Conservation (phyloP, 2,113 vertebrate genomes). For the Neomonachus schauinslandi region DNA sequence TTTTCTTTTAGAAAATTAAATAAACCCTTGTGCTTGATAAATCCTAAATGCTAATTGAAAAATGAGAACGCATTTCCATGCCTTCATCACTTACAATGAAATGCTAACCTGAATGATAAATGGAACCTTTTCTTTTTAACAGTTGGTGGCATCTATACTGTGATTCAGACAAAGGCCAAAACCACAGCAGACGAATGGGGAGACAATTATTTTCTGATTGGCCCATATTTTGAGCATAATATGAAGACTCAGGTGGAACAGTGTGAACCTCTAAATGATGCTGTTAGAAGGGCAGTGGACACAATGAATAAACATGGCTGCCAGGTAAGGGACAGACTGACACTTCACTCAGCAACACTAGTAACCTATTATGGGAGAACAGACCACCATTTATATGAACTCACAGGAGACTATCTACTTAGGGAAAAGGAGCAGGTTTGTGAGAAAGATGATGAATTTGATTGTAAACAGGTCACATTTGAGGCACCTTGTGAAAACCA, state of each 20-base stretch:
- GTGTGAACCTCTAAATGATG: constrained; percentile 89
- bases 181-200: constrained; percentile 97
- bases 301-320: constrained; percentile 91
- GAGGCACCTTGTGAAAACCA: background rate
- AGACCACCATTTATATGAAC: background rate
- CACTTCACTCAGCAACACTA: constrained; percentile 44
- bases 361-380: background rate
- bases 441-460: background rate
- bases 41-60: background rate
- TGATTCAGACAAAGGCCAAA: constrained; percentile 98
- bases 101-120: background rate
- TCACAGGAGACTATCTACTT: background rate
- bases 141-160: constrained; percentile 99
- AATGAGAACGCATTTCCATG: background rate
- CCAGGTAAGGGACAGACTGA: constrained; percentile 88
- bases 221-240: constrained; percentile 96
- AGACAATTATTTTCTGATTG: constrained; percentile 96
- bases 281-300: constrained; percentile 92
- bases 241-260: constrained; percentile 96
- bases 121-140: constrained; percentile 63
- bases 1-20: background rate
- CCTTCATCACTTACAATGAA: background rate
- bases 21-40: background rate
- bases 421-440: background rate
- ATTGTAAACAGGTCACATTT: background rate